These are phyloP conservation scores for Lepus europaeus DNA, from an alignment of 2,113 vertebrate species.

Conservation along the genomic window DNA sequence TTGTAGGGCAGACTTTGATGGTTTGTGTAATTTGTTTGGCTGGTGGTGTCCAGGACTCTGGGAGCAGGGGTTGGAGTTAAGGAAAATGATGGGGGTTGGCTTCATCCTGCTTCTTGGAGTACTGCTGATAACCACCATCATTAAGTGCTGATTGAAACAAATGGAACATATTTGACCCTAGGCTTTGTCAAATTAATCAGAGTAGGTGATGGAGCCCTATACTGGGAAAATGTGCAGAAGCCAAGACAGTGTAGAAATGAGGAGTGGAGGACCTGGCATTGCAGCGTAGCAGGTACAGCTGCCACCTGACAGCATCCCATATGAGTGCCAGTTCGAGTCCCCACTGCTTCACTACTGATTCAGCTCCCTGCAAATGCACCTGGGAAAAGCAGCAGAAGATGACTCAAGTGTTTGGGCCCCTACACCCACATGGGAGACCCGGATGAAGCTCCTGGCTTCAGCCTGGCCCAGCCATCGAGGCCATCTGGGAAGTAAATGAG, in stretches of 20 bases:
- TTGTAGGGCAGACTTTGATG: background rate
- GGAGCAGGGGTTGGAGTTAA: background rate
- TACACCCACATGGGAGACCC: too few species aligned
- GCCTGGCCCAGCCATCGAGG: too few species aligned
- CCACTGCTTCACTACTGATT: too few species aligned
- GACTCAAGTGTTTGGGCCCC: too few species aligned
- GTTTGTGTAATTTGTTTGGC: background rate
- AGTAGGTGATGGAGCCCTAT: background rate
- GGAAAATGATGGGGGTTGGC: background rate
- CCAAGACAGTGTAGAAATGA: background rate
- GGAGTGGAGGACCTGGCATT: too few species aligned
- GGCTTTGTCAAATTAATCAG: constrained; percentile 15
- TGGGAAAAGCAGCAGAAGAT: too few species aligned
- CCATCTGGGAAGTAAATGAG: too few species aligned
- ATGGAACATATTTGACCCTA: background rate
- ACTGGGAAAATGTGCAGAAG: background rate
- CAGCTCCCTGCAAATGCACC: too few species aligned
- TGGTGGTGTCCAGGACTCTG: background rate
- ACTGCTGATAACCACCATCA: background rate
- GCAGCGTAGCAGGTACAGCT: too few species aligned
- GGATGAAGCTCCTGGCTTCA: too few species aligned
- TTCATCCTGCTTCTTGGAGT: background rate
- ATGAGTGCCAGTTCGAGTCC: too few species aligned
- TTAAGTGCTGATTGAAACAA: background rate
- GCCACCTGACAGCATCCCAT: too few species aligned